Conservation (phyloP, 2,113 vertebrate species). For the Rhinolophus ferrumequinum region DNA sequence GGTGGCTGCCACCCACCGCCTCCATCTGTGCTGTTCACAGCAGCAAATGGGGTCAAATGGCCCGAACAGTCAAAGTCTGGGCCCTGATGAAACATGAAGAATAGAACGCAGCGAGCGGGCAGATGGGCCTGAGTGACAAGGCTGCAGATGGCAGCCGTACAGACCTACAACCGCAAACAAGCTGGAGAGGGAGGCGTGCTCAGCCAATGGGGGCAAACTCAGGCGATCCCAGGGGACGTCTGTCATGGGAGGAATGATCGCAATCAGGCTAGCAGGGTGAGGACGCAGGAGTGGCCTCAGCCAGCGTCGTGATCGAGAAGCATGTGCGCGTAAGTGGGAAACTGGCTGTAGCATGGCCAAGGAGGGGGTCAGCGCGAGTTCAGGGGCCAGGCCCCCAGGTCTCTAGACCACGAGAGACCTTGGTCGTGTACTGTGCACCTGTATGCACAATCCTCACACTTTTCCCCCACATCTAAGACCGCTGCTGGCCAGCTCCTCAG, state of each 20-base stretch:
- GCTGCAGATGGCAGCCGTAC: background rate
- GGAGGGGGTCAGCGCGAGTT: background rate
- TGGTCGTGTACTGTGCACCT: background rate
- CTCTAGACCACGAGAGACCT: background rate
- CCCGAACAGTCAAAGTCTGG: background rate
- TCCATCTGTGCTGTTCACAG: background rate
- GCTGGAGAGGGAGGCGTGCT: background rate
- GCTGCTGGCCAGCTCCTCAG: background rate
- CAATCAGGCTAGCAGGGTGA: no score
- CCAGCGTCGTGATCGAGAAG: background rate
- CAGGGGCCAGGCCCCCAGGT: background rate
- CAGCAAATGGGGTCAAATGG: background rate
- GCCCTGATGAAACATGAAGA: background rate
- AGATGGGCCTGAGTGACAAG: background rate
- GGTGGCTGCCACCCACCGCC: background rate
- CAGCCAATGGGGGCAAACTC: background rate
- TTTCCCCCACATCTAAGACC: background rate
- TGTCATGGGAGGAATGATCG: no score
- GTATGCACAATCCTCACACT: background rate
- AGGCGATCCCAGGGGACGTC: background rate
- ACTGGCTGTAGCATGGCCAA: background rate
- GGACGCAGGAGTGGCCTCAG: background rate
- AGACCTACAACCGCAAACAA: background rate
- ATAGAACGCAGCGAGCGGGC: background rate
- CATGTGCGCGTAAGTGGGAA: background rate